Evolutionary conservation across 2,797 vertebrate genomes (phyloP), one percentile per base, ranked within the genome.

Genomic region (Garrulus glandarius): DNA sequence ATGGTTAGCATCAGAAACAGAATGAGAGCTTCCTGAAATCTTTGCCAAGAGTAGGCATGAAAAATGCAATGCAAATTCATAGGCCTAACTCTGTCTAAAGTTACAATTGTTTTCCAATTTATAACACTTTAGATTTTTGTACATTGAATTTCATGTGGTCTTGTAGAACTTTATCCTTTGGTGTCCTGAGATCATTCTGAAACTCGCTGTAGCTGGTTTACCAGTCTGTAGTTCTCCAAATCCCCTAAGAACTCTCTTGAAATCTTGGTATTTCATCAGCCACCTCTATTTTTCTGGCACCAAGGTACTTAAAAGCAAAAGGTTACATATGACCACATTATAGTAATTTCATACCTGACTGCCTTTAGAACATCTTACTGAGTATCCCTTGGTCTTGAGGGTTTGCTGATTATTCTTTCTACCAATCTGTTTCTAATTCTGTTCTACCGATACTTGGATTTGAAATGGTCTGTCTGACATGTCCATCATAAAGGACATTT

Each of bases 281-380:
- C 43, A 70, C 46, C 37, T 84, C 80, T 64, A 18, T 75, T 91
- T 95, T 95, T 64, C 46, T 84, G 53, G 14, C 57, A 68, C 76
- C 23, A 26, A 78, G 53, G 46, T 71, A 68, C 41, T 88, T 90
- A 64, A 6, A 94, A 92, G 72, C 69, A 90, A 88, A 85, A 93
- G 76, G 84, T 77, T 71, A n/a, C 30, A 18, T 56, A 84, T 81
- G 64, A 36, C 21, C 20, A 69, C 7, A 19, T 93, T 81, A 78
- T 22, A 92, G 69, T 68, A 64, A 92, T 93, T 93, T 96, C 76
- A 92, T 90, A 93, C 72, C 39, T 90, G 90, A 71, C 49, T 88
- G 79, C 69, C 41, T 81, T 82, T 74, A 65, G 49, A 89, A 92
- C 83, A 84, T 86, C 64, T 81, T 71, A 77, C 76, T 94, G 83